Evolutionary conservation across 1,140 invertebrate species (phyloP).

Genomic region (Homalodisca vitripennis): DNA sequence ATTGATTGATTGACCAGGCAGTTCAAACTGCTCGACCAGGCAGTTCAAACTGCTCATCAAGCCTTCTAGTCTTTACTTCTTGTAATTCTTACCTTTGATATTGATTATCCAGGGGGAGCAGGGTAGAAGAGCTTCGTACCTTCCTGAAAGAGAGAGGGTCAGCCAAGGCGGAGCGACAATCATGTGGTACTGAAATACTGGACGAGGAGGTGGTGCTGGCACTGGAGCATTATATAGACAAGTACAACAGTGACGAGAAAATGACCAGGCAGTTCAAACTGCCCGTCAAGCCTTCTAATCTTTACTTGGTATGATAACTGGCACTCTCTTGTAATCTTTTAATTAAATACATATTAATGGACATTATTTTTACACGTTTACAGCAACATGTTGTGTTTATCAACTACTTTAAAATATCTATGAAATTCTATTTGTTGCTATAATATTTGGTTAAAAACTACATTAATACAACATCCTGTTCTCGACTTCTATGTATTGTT

Average conservation of each 20-base stretch:
- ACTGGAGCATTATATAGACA: conserved; percentile 59
- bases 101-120: conserved; percentile 54
- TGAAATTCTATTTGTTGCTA: no score
- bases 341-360: no score
- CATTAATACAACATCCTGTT: no score
- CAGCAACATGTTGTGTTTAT: no score
- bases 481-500: no score
- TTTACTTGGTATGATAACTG: conserved; percentile 4
- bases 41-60: neutral
- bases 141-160: conserved; percentile 74
- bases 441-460: no score
- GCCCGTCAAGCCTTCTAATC: neutral
- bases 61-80: neutral
- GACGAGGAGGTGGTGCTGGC: conserved; percentile 65
- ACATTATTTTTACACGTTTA: no score
- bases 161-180: conserved; percentile 55
- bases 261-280: neutral
- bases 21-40: no score
- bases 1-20: no score
- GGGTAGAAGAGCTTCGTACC: conserved; percentile 59
- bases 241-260: conserved; percentile 43
- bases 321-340: no score
- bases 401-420: no score
- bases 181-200: conserved; percentile 66
- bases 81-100: no score